These are phyloP conservation scores for Nymphalis polychloros DNA, from an alignment of 2,888 invertebrate species.

Conservation along the genomic window DNA sequence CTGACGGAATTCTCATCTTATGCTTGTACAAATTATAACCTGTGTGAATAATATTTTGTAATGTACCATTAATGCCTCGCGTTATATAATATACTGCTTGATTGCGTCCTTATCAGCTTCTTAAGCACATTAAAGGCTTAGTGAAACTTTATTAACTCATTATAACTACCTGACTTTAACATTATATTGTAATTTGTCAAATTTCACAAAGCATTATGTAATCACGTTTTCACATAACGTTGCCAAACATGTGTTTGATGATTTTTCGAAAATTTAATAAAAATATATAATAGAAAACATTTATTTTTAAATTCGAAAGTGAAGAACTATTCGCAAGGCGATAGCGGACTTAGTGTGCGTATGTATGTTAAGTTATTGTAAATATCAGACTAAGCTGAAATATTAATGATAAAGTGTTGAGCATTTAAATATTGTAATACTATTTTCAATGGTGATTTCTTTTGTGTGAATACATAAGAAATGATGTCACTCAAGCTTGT, in stretches of 20 bases:
- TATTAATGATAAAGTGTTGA: too few species aligned
- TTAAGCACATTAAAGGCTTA: slow-evolving; percentile 26
- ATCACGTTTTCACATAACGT: slow-evolving; percentile 13
- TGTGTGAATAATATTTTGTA: slow-evolving; percentile 29
- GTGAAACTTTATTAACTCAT: slow-evolving; percentile 29
- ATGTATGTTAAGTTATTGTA: too few species aligned
- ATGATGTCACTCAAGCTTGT: too few species aligned
- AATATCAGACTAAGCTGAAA: too few species aligned
- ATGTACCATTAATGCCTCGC: slow-evolving; percentile 3
- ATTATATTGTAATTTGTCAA: slow-evolving; percentile 18
- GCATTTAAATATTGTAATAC: too few species aligned
- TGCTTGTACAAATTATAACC: slow-evolving; percentile 7
- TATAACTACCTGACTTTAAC: slow-evolving; percentile 20
- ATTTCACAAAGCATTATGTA: slow-evolving; percentile 23
- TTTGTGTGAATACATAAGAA: too few species aligned
- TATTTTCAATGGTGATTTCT: too few species aligned
- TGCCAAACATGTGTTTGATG: slow-evolving; percentile 13
- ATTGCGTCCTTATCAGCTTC: slow-evolving; percentile 9
- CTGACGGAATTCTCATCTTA: background rate
- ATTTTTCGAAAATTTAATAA: background rate
- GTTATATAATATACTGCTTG: background rate
- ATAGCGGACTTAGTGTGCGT: too few species aligned
- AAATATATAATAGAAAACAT: background rate
- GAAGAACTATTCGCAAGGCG: background rate
- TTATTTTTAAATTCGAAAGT: background rate